A percentile compares a stretch with the other conserved stretches of the same genome.
These are phyloP conservation scores for Cabera pusaria DNA, from an alignment of 2,888 invertebrate genomes.

Conservation along the genomic window DNA sequence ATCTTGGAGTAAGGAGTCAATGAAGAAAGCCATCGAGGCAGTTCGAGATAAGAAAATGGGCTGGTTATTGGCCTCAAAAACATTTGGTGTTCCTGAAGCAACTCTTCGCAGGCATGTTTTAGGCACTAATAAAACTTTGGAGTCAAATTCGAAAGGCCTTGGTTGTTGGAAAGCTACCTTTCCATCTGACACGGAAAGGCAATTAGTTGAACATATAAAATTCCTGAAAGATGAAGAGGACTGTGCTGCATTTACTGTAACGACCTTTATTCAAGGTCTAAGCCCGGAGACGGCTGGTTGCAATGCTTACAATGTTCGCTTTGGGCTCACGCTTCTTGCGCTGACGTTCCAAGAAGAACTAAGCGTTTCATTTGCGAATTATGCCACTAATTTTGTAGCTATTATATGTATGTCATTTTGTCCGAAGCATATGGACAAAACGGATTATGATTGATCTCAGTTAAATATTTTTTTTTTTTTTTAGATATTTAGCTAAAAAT, in stretches of 20 bases:
- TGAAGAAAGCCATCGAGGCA: conserved; percentile 23
- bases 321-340: too few species aligned
- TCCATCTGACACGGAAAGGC: conserved; percentile 11
- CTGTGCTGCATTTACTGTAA: neutral
- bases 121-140: conserved; percentile 8
- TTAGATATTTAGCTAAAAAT: too few species aligned
- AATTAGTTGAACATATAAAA: conserved; percentile 26
- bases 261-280: too few species aligned
- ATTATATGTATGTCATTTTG: too few species aligned
- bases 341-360: too few species aligned
- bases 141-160: conserved; percentile 8
- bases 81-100: conserved; percentile 21
- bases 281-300: too few species aligned
- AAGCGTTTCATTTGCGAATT: too few species aligned
- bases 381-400: too few species aligned
- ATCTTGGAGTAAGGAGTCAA: conserved; percentile 1
- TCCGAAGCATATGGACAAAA: too few species aligned
- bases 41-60: conserved; percentile 21
- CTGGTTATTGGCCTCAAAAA: conserved; percentile 21
- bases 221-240: conserved; percentile 10
- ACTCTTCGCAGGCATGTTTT: conserved; percentile 19
- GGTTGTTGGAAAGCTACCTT: conserved; percentile 7
- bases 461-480: too few species aligned
- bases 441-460: too few species aligned
- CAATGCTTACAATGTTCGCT: too few species aligned